Conservation (phyloP, 2,888 invertebrate species). For the Phasia obesa region DNA sequence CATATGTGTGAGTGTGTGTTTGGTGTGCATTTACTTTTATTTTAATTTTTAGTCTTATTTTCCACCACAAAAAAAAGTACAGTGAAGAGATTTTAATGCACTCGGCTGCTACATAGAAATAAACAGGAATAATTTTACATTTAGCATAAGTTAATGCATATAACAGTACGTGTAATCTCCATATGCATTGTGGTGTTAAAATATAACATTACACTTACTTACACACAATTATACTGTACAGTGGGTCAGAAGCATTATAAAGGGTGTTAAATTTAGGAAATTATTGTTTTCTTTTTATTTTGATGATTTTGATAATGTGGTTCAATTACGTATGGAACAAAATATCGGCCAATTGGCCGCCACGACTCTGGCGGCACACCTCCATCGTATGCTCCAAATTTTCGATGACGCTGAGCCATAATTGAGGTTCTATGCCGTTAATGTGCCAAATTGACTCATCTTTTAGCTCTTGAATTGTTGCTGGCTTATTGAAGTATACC, state of each 20-base stretch:
- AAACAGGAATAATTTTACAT: neutral
- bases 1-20: neutral
- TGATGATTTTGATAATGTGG: too few relatives aligned
- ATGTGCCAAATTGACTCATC: too few relatives aligned
- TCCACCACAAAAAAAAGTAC: neutral
- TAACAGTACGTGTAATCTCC: neutral
- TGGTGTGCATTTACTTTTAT: neutral
- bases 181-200: conserved; percentile 25
- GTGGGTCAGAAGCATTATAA: too few relatives aligned
- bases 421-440: too few relatives aligned
- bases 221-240: neutral
- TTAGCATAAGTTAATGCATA: neutral
- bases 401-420: too few relatives aligned
- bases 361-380: too few relatives aligned
- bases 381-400: too few relatives aligned
- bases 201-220: conserved; percentile 5
- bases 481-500: too few relatives aligned
- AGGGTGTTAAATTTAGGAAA: too few relatives aligned
- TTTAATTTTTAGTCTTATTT: neutral
- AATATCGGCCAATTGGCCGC: too few relatives aligned
- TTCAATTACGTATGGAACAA: too few relatives aligned
- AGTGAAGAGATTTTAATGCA: conserved; percentile 2
- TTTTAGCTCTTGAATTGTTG: too few relatives aligned
- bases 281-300: conserved; percentile 20
- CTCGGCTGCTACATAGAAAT: neutral